Conservation (phyloP, 2,113 vertebrate species). For the human region DNA sequence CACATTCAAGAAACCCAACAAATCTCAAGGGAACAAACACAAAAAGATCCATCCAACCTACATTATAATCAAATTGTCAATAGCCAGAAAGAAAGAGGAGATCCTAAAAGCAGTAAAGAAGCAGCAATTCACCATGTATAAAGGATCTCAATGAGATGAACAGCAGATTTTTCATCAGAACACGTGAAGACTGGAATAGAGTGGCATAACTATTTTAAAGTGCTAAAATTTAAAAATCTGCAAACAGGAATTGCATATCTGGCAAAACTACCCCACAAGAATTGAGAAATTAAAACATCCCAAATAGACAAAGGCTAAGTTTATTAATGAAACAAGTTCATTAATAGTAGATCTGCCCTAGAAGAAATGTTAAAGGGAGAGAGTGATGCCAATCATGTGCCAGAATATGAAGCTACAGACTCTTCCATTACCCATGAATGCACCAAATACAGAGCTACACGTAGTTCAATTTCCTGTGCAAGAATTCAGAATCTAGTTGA, state of each 20-base stretch:
- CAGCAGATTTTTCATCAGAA: background rate
- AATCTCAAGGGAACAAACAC: background rate
- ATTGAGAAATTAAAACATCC: background rate
- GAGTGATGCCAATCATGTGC: background rate
- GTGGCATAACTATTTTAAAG: background rate
- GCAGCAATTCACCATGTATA: background rate
- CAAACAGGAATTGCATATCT: background rate
- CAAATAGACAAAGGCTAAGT: background rate
- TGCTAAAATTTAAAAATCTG: background rate
- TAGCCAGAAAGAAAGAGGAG: background rate
- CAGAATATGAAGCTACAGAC: background rate
- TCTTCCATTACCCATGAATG: background rate
- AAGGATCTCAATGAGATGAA: background rate
- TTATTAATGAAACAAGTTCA: background rate
- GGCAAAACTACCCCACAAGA: background rate
- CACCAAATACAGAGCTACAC: background rate
- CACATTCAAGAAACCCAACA: background rate
- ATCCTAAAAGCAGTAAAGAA: background rate
- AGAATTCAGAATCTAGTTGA: background rate
- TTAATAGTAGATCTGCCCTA: background rate
- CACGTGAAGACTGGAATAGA: background rate
- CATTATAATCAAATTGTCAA: background rate
- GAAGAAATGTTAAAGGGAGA: background rate
- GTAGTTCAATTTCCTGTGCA: background rate
- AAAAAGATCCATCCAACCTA: background rate